Base-by-base conservation (phyloP, 2,888 invertebrate genomes). In the Frankliniella intonsa region DNA sequence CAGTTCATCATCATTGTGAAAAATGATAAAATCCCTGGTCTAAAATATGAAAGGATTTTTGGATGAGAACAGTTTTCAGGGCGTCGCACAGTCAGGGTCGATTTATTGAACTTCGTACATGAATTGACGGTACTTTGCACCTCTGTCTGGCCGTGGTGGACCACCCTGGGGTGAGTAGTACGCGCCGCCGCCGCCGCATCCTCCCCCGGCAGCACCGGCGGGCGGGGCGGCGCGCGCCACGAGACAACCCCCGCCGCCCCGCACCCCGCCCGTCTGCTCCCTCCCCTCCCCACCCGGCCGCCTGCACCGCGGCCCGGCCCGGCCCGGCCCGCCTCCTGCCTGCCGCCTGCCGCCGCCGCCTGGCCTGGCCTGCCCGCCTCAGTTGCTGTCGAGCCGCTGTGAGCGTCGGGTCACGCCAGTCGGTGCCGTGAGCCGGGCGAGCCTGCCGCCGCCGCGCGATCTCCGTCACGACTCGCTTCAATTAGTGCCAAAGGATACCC, bases 151-250 rank as follows among this genome's bases (percentile, higher is more conserved):
- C 5, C 38, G 38, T 38, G 38, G 38, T 38, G 38, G 38, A n/a
- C n/a, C n/a, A n/a, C n/a, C n/a, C n/a, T n/a, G n/a, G n/a, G n/a
- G n/a, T n/a, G n/a, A 38, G 38, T 38, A 38, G 38, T 38, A 38
- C 38, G 38, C 38, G 38, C 38, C 38, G 5, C 14, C 69, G 9
- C 69, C 69, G 69, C 69, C 69, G 69, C 69, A 14, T 1, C 69
- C 69, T 25, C 11, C 69, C 69, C 69, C 25, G 10, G 69, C 69
- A 25, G 69, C 69, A 76, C 69, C 69, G 69, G 69, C 69, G n/a
- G 69, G 55, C 69, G 19, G 65, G 69, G n/a, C 69, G 69, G 69
- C 69, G 69, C 69, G 69, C 69, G 69, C 69, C 69, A 22, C 69
- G 22, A n/a, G 69, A 38, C 38, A 38, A 38, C 38, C 38, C 69